Percentiles rank a stretch among this genome's conserved stretches.
Conservation (phyloP, 1,140 invertebrate species). For the Drosophila bocqueti region DNA sequence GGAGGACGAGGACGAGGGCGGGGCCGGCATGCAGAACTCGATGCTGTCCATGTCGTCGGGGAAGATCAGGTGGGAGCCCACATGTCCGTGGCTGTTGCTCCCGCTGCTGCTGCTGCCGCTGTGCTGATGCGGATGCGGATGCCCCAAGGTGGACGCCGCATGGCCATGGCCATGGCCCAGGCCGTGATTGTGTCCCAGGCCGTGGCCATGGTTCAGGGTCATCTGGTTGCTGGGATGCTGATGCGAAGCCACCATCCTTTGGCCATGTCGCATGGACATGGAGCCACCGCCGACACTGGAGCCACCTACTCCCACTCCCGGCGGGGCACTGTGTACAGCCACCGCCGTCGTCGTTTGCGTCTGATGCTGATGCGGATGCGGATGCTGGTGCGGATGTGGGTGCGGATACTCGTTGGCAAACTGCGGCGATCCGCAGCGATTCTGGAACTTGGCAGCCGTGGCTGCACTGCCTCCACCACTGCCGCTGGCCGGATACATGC, state of each 20-base stretch:
- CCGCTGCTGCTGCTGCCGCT: constrained; percentile 33
- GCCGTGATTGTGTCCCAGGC: constrained; percentile 21
- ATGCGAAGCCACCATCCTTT: constrained; percentile 25
- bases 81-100: constrained; percentile 2
- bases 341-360: constrained; percentile 54
- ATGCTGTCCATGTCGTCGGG: constrained; percentile 83
- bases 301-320: background rate
- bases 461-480: constrained; percentile 46
- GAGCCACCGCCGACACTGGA: constrained; percentile 35
- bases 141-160: constrained; percentile 62
- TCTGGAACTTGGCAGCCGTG: constrained; percentile 73
- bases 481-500: constrained; percentile 64
- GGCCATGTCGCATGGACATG: constrained; percentile 62
- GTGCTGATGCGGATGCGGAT: constrained; percentile 63
- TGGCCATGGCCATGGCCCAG: constrained; percentile 34
- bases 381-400: constrained; percentile 43
- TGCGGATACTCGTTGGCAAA: constrained; percentile 78
- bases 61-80: constrained; percentile 71
- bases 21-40: constrained; percentile 79
- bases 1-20: constrained; percentile 60
- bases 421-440: constrained; percentile 76
- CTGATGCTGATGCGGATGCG: constrained; percentile 33
- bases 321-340: constrained; percentile 63
- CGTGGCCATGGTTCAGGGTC: constrained; percentile 50
- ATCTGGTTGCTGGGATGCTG: constrained; percentile 42